A percentile compares a stretch with the other conserved stretches of the same genome.
These are phyloP conservation scores for Orchestia grillus DNA, from an alignment of 1,140 invertebrate species.

Conservation along the genomic window DNA sequence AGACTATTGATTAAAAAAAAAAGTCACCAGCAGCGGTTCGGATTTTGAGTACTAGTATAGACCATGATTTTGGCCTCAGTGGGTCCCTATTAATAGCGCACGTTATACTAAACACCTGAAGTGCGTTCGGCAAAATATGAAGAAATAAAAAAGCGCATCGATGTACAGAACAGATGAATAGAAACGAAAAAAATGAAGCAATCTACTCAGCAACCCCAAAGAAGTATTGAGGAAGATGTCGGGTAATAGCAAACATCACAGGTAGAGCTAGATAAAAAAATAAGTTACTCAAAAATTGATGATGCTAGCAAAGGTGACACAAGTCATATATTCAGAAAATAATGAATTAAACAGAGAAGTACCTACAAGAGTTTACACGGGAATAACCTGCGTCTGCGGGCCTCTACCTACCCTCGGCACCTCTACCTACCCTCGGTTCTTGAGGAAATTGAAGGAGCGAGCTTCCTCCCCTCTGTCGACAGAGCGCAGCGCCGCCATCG, in stretches of 20 bases:
- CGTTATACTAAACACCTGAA: background rate
- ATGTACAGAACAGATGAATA: background rate
- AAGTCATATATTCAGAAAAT: background rate
- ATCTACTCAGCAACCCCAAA: background rate
- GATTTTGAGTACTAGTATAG: background rate
- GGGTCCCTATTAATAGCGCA: background rate
- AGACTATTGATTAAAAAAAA: background rate
- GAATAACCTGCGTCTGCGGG: too few relatives aligned
- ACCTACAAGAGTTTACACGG: too few relatives aligned
- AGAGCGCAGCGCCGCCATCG: background rate
- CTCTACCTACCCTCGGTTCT: too few relatives aligned
- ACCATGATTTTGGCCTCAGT: background rate
- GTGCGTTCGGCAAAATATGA: background rate
- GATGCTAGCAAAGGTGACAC: background rate
- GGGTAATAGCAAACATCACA: background rate
- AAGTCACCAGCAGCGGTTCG: background rate
- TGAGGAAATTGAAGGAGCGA: slow-evolving; percentile 74
- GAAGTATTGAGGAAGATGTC: background rate
- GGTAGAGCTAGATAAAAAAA: background rate
- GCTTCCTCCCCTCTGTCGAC: slow-evolving; percentile 76
- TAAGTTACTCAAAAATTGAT: background rate
- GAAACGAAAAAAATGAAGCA: background rate
- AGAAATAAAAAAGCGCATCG: too few relatives aligned
- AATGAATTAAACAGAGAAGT: too few relatives aligned
- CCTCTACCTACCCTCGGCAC: too few relatives aligned